Percentiles rank a stretch among this genome's conserved stretches.
Conservation (phyloP, 2,113 vertebrate species). For the Eolophus roseicapilla region DNA sequence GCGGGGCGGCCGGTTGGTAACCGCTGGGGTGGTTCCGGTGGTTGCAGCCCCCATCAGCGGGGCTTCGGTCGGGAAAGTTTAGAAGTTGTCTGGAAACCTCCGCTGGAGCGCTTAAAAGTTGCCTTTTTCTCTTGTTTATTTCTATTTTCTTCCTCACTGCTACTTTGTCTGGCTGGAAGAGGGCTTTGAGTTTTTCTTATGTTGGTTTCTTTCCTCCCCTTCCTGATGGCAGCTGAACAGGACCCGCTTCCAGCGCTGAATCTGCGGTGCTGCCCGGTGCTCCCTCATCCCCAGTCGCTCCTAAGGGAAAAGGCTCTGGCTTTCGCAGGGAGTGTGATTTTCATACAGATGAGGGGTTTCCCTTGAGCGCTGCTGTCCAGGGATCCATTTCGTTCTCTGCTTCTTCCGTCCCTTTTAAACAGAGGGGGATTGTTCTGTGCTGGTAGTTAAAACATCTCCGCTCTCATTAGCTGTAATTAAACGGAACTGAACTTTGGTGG, state of each 20-base stretch:
- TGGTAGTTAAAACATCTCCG: neutral
- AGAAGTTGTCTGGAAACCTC: neutral
- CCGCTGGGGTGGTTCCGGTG: neutral
- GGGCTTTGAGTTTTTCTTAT: neutral
- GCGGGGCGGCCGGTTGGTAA: neutral
- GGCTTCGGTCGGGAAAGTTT: neutral
- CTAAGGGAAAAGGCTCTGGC: accelerated
- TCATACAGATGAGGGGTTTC: neutral
- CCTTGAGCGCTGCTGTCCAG: neutral
- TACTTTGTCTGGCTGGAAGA: accelerated
- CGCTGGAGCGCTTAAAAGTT: neutral
- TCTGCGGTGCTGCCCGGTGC: neutral
- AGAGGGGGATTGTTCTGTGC: conserved; percentile 20
- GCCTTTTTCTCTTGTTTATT: neutral
- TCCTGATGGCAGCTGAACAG: neutral
- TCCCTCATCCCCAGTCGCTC: neutral
- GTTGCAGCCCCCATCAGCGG: neutral
- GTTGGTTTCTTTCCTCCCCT: accelerated
- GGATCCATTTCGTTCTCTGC: conserved; percentile 9
- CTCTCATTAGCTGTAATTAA: accelerated
- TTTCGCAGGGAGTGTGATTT: neutral
- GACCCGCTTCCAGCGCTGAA: neutral
- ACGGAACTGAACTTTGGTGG: accelerated
- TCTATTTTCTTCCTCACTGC: accelerated
- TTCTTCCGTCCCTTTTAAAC: neutral